Evolutionary conservation across 2,888 invertebrate genomes (phyloP).

Genomic region (Campoplex capitator): DNA sequence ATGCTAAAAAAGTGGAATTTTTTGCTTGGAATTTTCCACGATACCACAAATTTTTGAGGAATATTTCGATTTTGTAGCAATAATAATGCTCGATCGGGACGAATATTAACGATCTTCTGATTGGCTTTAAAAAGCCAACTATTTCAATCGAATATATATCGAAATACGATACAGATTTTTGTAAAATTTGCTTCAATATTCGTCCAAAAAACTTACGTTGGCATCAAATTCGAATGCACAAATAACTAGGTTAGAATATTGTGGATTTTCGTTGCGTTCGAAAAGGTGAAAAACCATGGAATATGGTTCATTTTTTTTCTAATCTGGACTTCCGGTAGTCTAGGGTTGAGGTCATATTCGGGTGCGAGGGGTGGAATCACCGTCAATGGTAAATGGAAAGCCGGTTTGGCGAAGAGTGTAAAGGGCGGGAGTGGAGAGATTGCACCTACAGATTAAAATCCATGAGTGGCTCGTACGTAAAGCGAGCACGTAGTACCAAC

Average conservation of each 20-base stretch:
- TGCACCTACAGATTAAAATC: conserved; percentile 67
- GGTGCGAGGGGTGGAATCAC: conserved; percentile 26
- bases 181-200: too few relatives aligned
- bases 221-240: too few relatives aligned
- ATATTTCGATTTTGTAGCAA: neutral
- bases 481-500: conserved; percentile 49
- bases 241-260: too few relatives aligned
- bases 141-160: neutral
- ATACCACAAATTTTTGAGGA: neutral
- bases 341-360: neutral
- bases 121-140: neutral
- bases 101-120: neutral
- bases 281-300: neutral
- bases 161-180: too few relatives aligned
- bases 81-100: neutral
- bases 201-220: too few relatives aligned
- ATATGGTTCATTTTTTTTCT: neutral
- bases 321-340: conserved; percentile 3
- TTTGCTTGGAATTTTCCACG: neutral
- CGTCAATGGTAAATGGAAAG: conserved; percentile 49
- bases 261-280: neutral
- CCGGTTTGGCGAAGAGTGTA: conserved; percentile 34
- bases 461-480: conserved; percentile 51
- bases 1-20: neutral
- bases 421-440: conserved; percentile 63